A percentile compares a stretch with the other conserved stretches of the same genome.
phyloP scores from a whole-genome alignment of 2,797 vertebrate species.

The Benthosema pterotum region DNA sequence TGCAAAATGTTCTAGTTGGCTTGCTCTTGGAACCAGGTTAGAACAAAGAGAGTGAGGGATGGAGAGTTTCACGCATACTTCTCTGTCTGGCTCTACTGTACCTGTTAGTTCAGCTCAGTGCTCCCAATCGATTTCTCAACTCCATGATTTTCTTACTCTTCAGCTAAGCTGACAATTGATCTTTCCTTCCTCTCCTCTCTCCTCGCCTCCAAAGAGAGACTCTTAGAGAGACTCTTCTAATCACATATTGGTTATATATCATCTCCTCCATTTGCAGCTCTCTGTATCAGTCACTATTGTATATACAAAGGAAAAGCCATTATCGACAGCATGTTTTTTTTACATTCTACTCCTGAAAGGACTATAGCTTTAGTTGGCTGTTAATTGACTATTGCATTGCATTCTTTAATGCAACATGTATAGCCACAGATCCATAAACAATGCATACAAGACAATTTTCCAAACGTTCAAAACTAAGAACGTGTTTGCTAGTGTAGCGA shows the following conservation, averaged over 20 bases:
- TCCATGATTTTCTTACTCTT: slow-evolving; percentile 19
- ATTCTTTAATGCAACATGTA: neutral
- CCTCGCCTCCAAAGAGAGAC: too few species aligned
- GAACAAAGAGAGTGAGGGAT: neutral
- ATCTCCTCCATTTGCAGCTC: too few species aligned
- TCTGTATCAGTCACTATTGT: too few species aligned
- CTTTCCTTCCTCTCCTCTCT: neutral
- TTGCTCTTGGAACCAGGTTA: slow-evolving; percentile 1
- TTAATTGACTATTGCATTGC: neutral
- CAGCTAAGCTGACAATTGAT: slow-evolving; percentile 22
- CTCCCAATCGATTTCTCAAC: slow-evolving; percentile 33
- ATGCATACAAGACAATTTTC: neutral
- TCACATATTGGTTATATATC: too few species aligned
- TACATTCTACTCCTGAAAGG: neutral
- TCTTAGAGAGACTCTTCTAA: too few species aligned
- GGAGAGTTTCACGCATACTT: neutral
- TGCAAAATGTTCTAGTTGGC: slow-evolving; percentile 9
- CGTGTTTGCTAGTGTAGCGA: too few species aligned
- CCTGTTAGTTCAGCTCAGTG: slow-evolving; percentile 1
- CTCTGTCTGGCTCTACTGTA: neutral
- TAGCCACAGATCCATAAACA: neutral
- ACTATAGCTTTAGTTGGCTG: neutral
- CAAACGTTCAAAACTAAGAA: neutral
- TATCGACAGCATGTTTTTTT: too few species aligned
- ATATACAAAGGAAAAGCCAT: too few species aligned